A percentile compares a stretch with the other conserved stretches of the same genome.
These are phyloP conservation scores for Uromys caudimaculatus DNA, from an alignment of 2,797 vertebrate species.

Conservation along the genomic window DNA sequence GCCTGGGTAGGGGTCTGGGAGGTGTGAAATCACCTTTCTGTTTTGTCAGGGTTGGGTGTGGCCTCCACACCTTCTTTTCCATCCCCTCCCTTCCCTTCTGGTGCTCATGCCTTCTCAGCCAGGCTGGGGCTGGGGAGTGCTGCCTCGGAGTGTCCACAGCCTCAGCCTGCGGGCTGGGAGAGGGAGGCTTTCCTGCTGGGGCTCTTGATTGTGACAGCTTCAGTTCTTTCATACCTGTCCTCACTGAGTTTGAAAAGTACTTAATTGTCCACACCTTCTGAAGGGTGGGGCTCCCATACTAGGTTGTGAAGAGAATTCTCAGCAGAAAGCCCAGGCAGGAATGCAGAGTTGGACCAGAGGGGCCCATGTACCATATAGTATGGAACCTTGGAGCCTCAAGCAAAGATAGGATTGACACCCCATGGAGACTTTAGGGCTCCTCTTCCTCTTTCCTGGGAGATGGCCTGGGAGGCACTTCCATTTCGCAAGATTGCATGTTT, in stretches of 20 bases:
- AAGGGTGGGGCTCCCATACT: neutral
- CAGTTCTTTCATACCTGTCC: neutral
- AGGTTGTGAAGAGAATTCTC: neutral
- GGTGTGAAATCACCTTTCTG: neutral
- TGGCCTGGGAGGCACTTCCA: neutral
- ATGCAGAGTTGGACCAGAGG: neutral
- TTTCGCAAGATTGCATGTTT: neutral
- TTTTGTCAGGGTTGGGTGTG: neutral
- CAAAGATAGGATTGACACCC: neutral
- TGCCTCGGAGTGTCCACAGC: fast-evolving
- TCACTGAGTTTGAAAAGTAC: neutral
- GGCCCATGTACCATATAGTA: neutral
- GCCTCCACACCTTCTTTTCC: neutral
- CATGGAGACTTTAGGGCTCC: neutral
- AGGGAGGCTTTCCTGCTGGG: neutral
- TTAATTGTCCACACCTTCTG: neutral
- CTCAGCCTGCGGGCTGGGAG: neutral
- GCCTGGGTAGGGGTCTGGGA: neutral
- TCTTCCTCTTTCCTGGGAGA: neutral
- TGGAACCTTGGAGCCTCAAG: neutral
- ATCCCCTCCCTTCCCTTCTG: neutral
- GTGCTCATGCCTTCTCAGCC: constrained; percentile 42
- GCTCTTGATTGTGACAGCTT: neutral
- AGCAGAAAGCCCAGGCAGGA: neutral
- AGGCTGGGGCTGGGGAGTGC: neutral